Evolutionary conservation across 2,113 vertebrate species (phyloP).

Genomic region (Anarhynchus alexandrinus): DNA sequence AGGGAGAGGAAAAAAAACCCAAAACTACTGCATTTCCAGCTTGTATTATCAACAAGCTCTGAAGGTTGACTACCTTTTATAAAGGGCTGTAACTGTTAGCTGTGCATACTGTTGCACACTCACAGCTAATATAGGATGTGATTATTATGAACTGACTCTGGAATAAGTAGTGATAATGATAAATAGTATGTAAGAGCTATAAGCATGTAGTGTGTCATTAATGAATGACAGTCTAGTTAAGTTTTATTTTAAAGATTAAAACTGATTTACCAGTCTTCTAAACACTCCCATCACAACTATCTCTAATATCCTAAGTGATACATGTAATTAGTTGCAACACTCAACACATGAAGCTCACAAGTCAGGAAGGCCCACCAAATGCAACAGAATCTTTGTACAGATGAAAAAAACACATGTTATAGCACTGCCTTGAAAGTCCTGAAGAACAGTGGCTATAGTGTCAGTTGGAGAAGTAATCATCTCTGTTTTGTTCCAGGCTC

Average conservation of each 20-base stretch:
- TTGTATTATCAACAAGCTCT: background rate
- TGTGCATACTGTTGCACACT: background rate
- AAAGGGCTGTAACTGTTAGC: background rate
- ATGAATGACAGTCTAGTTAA: background rate
- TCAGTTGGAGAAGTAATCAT: background rate
- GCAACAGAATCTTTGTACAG: background rate
- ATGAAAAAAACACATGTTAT: background rate
- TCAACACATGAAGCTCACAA: background rate
- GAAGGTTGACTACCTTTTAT: background rate
- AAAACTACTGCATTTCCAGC: background rate
- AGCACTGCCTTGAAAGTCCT: background rate
- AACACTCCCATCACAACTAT: background rate
- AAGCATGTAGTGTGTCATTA: background rate
- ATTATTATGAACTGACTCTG: background rate
- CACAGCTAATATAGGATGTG: background rate
- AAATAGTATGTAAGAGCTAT: background rate
- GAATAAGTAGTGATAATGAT: background rate
- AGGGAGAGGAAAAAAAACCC: rapidly evolving
- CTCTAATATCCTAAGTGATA: background rate
- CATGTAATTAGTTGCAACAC: background rate
- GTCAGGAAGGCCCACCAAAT: background rate
- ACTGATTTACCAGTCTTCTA: background rate
- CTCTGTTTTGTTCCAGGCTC: background rate
- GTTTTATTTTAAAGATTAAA: background rate
- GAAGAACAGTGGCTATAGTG: background rate